Percentiles rank a stretch among this genome's conserved stretches.
These are phyloP conservation scores for Tichodroma muraria DNA, from an alignment of 2,113 vertebrate genomes.

Conservation along the genomic window DNA sequence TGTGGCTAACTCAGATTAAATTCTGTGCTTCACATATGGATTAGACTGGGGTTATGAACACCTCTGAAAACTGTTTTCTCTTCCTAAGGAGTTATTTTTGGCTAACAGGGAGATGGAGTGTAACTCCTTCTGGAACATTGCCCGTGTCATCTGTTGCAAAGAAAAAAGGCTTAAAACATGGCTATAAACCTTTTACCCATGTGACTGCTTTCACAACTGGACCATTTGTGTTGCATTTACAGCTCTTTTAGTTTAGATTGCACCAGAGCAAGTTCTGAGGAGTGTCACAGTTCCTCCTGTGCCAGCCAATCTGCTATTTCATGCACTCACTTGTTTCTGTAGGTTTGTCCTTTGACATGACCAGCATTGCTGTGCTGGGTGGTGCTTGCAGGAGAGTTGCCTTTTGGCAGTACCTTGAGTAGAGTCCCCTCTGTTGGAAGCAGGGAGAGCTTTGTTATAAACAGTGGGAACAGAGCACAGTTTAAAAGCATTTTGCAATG, in stretches of 20 bases:
- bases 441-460: background rate
- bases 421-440: background rate
- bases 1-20: background rate
- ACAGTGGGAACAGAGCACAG: background rate
- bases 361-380: background rate
- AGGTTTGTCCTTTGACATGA: background rate
- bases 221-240: background rate
- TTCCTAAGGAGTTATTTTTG: background rate
- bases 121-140: background rate
- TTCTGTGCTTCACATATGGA: background rate
- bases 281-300: background rate
- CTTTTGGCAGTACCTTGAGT: constrained; percentile 21
- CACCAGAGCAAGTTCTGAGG: background rate
- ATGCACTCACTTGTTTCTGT: background rate
- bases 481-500: background rate
- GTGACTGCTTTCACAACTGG: background rate
- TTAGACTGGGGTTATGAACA: background rate
- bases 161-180: background rate
- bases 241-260: background rate
- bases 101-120: background rate
- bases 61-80: background rate
- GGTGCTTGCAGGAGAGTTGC: constrained; percentile 6
- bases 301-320: background rate
- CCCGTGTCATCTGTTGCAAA: background rate
- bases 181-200: background rate